Conservation (phyloP, 2,888 invertebrate genomes). For the Ischnus inquisitorius region DNA sequence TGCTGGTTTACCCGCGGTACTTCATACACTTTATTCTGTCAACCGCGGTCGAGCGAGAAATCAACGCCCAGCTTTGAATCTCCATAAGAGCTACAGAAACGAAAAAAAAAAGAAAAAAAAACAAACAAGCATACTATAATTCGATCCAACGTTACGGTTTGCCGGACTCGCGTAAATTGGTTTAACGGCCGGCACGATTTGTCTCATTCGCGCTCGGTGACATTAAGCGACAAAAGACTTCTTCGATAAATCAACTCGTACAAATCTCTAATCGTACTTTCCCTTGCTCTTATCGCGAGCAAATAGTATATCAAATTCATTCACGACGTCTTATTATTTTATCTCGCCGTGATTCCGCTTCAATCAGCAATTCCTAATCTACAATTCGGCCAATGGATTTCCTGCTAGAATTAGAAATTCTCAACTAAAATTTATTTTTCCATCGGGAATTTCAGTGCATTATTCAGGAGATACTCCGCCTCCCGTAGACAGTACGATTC, state of each 20-base stretch:
- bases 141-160: conserved; percentile 45
- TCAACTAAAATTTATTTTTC: background rate
- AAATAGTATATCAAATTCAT: background rate
- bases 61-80: background rate
- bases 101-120: conserved; percentile 3
- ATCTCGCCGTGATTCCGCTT: background rate
- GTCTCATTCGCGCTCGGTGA: background rate
- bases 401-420: background rate
- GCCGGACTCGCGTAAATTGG: conserved; percentile 56
- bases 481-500: background rate
- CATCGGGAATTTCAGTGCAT: background rate
- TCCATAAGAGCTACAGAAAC: conserved; percentile 18
- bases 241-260: background rate
- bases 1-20: conserved; percentile 11
- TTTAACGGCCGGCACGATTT: conserved; percentile 47
- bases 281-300: background rate
- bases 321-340: background rate
- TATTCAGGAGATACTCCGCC: background rate
- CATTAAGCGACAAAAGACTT: background rate
- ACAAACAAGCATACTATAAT: conserved; percentile 5
- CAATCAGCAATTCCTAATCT: background rate
- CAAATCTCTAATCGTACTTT: background rate
- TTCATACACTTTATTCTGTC: conserved; percentile 43
- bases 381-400: no score
- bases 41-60: conserved; percentile 21